A percentile compares a stretch with the other conserved stretches of the same genome.
These are phyloP conservation scores for Sarotherodon lohbergeri DNA, from an alignment of 2,113 vertebrate genomes.

Conservation along the genomic window DNA sequence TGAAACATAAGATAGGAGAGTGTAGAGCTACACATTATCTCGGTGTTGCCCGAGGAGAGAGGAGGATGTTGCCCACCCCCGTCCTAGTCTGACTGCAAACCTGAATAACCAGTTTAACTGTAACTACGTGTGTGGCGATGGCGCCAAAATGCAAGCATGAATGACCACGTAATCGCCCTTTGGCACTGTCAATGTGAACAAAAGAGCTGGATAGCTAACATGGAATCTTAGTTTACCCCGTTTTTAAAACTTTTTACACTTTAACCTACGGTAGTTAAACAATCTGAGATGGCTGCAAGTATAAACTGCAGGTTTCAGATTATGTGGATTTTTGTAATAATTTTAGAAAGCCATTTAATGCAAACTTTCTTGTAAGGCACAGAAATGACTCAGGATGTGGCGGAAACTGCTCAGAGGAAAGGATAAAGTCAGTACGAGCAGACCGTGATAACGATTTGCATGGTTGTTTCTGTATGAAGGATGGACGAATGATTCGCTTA, in stretches of 20 bases:
- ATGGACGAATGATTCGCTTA: neutral
- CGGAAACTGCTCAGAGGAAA: neutral
- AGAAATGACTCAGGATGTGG: neutral
- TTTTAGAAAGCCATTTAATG: neutral
- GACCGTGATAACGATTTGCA: neutral
- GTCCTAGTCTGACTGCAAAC: neutral
- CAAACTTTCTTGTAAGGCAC: accelerated
- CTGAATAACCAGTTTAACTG: slow-evolving; percentile 13
- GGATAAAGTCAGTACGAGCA: accelerated
- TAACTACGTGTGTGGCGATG: neutral
- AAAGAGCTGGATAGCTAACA: neutral
- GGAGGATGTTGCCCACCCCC: neutral
- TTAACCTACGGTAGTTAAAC: accelerated
- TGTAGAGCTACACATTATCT: neutral
- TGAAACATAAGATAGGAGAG: neutral
- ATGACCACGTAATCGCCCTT: neutral
- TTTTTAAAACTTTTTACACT: neutral
- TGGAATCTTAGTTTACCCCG: neutral
- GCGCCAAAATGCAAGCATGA: neutral
- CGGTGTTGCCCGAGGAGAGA: neutral
- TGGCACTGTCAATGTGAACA: neutral
- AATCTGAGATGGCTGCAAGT: accelerated
- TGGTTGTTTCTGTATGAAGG: neutral
- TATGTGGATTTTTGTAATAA: neutral
- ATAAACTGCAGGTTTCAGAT: neutral